A percentile compares a stretch with the other conserved stretches of the same genome.
Conservation (phyloP, 1,140 invertebrate genomes). For the Kradibia gibbosae region DNA sequence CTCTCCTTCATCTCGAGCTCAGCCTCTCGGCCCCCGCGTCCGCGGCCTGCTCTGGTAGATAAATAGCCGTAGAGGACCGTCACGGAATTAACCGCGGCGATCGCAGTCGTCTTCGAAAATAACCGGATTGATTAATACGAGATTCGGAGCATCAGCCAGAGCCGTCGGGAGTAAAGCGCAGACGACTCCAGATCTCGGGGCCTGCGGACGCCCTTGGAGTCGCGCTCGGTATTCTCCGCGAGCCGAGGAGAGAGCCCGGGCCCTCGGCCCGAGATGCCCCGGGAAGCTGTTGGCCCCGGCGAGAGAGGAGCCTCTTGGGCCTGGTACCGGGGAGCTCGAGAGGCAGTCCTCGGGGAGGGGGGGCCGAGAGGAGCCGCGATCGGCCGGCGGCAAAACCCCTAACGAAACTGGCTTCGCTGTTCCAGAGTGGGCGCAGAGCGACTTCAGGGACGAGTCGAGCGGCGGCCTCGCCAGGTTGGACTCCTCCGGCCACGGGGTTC, state of each 20-base stretch:
- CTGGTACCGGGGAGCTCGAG: background rate
- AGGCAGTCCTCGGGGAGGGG: too few species aligned
- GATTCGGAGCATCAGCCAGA: slow-evolving; percentile 6
- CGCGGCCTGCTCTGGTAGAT: slow-evolving; percentile 37
- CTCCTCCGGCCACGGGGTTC: slow-evolving; percentile 64
- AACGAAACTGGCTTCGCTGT: slow-evolving; percentile 55
- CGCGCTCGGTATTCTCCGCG: too few species aligned
- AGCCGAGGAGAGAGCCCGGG: too few species aligned
- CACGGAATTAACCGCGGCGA: slow-evolving; percentile 44
- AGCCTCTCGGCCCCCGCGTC: background rate
- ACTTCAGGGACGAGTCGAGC: slow-evolving; percentile 85
- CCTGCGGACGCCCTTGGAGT: too few species aligned
- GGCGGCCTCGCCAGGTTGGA: slow-evolving; percentile 69
- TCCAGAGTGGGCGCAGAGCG: slow-evolving; percentile 89
- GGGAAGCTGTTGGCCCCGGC: too few species aligned
- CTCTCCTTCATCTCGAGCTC: background rate
- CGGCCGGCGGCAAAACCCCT: background rate
- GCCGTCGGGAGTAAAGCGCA: too few species aligned
- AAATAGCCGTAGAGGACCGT: slow-evolving; percentile 50
- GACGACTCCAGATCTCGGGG: too few species aligned
- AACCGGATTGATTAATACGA: slow-evolving; percentile 49
- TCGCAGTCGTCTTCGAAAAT: slow-evolving; percentile 30
- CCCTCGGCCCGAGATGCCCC: too few species aligned
- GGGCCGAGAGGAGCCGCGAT: background rate
- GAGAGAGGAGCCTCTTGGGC: too few species aligned